A percentile compares a stretch with the other conserved stretches of the same genome.
Evolutionary conservation across 1,140 invertebrate genomes (phyloP).

Genomic region (Drosophila parvula): DNA sequence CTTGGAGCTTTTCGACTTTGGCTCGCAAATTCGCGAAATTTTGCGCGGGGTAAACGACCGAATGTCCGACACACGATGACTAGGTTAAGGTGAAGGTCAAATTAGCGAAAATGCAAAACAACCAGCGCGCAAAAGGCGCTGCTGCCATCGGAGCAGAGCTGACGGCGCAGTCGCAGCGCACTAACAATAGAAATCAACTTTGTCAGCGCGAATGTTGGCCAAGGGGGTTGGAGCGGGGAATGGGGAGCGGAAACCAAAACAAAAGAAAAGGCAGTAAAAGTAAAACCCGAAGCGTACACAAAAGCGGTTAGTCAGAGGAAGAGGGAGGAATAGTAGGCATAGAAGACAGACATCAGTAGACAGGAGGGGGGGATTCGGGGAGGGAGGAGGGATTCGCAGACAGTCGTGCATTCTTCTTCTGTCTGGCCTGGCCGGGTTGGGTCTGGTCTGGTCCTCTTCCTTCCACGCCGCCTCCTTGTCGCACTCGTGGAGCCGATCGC

Average conservation of each 20-base stretch:
- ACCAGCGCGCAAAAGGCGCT: constrained; percentile 42
- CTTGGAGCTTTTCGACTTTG: constrained; percentile 47
- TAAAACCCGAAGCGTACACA: constrained; percentile 52
- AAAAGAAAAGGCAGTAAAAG: constrained; percentile 42
- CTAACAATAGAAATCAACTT: constrained; percentile 79
- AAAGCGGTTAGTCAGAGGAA: constrained; percentile 31
- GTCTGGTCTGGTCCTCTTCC: constrained; percentile 11
- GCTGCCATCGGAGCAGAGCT: constrained; percentile 18
- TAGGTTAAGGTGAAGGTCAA: constrained; percentile 84
- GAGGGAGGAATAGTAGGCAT: constrained; percentile 21
- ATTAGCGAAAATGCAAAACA: constrained; percentile 74
- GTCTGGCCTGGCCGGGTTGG: constrained; percentile 28
- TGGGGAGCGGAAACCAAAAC: constrained; percentile 13
- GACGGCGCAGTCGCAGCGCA: constrained; percentile 66
- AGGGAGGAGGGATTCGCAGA: constrained; percentile 9
- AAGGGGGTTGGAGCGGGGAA: neutral
- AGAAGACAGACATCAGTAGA: constrained; percentile 18
- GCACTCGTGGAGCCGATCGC: neutral
- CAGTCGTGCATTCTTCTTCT: constrained; percentile 49
- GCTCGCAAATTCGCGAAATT: constrained; percentile 39
- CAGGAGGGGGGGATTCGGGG: no score
- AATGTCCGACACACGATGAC: constrained; percentile 83
- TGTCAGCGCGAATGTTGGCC: constrained; percentile 54
- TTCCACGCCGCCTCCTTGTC: neutral
- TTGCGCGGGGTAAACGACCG: constrained; percentile 79